phyloP scores from a whole-genome alignment of 1,140 invertebrate genomes.

The Drosophila mayri region DNA sequence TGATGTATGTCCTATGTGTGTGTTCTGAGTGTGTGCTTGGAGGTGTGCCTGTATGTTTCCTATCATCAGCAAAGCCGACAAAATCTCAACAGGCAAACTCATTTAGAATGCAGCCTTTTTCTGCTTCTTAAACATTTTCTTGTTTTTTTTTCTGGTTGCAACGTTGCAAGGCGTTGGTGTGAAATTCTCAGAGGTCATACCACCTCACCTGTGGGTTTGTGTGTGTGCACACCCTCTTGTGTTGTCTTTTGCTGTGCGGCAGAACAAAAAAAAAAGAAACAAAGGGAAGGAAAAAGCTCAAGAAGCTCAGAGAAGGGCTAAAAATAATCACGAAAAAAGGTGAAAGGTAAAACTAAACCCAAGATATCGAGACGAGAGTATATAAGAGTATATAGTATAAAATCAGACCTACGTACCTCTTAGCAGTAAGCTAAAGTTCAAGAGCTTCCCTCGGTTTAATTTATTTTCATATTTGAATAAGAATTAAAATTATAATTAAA shows the following conservation, averaged over 20 bases:
- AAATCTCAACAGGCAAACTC: slow-evolving; percentile 36
- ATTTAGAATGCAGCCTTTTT: slow-evolving; percentile 31
- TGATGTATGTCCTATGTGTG: not conserved
- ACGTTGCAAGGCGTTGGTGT: slow-evolving; percentile 19
- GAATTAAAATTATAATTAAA: not conserved
- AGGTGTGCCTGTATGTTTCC: slow-evolving; percentile 11
- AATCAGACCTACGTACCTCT: not conserved
- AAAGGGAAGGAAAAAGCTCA: not conserved
- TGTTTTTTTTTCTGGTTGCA: slow-evolving; percentile 1
- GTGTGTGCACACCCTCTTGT: slow-evolving; percentile 4
- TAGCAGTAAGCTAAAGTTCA: not conserved
- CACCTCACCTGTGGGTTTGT: not conserved
- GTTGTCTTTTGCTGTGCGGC: not conserved
- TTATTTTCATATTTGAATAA: too few relatives aligned
- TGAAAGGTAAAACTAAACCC: slow-evolving; percentile 1
- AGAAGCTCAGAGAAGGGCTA: slow-evolving; percentile 7
- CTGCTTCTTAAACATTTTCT: not conserved
- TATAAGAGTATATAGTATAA: not conserved
- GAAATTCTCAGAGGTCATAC: slow-evolving; percentile 16
- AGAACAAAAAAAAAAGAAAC: not conserved
- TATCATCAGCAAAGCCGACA: slow-evolving; percentile 18
- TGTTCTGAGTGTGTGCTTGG: not conserved
- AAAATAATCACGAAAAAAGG: slow-evolving; percentile 15
- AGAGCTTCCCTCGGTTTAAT: not conserved
- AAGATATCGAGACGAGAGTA: not conserved